Percentiles rank a stretch among this genome's conserved stretches.
phyloP scores from a whole-genome alignment of 2,888 invertebrate genomes.

The Monochamus alternatus region DNA sequence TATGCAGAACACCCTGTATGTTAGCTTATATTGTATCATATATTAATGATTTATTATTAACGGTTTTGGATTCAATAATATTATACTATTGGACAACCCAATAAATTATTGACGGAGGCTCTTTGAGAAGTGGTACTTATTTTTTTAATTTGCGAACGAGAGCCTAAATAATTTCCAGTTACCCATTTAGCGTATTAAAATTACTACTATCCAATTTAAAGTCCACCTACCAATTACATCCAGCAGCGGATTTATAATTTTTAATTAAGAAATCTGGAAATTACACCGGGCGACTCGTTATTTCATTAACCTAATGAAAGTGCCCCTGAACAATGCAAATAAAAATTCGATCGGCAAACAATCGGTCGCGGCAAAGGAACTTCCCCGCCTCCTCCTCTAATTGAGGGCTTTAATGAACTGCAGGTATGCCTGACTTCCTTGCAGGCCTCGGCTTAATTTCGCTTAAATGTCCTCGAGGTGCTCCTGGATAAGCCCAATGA shows the following conservation, averaged over 20 bases:
- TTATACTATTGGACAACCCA: too few species aligned
- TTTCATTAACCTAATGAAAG: slow-evolving; percentile 27
- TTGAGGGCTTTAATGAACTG: slow-evolving; percentile 26
- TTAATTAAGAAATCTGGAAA: slow-evolving; percentile 23
- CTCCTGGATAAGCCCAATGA: not conserved
- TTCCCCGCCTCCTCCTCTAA: slow-evolving; percentile 12
- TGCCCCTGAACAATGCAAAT: slow-evolving; percentile 8
- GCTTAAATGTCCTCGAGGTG: slow-evolving; percentile 12
- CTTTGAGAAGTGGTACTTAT: too few species aligned
- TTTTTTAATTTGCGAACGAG: too few species aligned
- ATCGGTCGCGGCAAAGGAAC: slow-evolving; percentile 9
- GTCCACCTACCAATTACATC: not conserved
- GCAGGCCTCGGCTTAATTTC: slow-evolving; percentile 16
- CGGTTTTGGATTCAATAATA: too few species aligned
- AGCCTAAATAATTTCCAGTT: too few species aligned
- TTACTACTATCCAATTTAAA: too few species aligned
- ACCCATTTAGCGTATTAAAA: too few species aligned
- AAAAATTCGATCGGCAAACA: slow-evolving; percentile 25
- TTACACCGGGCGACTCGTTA: slow-evolving; percentile 11
- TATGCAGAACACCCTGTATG: too few species aligned
- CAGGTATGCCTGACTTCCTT: slow-evolving; percentile 18
- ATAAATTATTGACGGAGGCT: too few species aligned
- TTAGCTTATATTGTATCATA: too few species aligned
- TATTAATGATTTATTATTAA: too few species aligned
- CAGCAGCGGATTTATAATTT: slow-evolving; percentile 9